phyloP scores from a whole-genome alignment of 2,113 vertebrate genomes.

The Atractosteus spatula region DNA sequence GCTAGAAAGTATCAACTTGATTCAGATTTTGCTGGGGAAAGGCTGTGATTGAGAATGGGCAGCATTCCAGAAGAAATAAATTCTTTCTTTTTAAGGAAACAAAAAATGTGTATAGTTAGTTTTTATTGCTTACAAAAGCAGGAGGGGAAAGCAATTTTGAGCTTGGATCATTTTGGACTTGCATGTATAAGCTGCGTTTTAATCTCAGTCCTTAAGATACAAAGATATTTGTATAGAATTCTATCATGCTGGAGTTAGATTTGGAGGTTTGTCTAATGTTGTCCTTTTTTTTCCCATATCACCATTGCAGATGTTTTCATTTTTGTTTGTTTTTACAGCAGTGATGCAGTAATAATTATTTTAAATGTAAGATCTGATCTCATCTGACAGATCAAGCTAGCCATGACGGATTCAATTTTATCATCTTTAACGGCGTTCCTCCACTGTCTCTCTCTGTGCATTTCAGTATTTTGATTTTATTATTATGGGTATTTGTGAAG shows the following conservation, averaged over 20 bases:
- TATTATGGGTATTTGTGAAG: background rate
- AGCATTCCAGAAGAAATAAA: slow-evolving; percentile 22
- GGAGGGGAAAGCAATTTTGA: slow-evolving; percentile 11
- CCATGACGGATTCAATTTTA: slow-evolving; percentile 39
- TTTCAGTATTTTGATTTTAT: no score
- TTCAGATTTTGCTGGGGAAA: slow-evolving; percentile 5
- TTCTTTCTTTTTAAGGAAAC: slow-evolving; percentile 19
- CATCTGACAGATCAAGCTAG: slow-evolving; percentile 12
- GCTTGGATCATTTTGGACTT: slow-evolving; percentile 20
- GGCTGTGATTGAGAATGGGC: slow-evolving; percentile 5
- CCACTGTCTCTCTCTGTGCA: background rate
- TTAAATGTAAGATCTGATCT: no score
- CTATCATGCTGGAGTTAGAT: no score
- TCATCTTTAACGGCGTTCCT: background rate
- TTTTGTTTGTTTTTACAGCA: no score
- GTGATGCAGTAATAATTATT: no score
- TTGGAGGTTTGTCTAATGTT: no score
- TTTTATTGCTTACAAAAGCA: slow-evolving; percentile 26
- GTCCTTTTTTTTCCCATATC: no score
- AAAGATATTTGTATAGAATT: background rate
- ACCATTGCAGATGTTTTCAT: no score
- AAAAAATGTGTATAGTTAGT: slow-evolving; percentile 2
- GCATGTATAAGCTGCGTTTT: background rate
- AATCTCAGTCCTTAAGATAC: no score
- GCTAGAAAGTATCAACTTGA: slow-evolving; percentile 2